These are phyloP conservation scores for Amiota mariae DNA, from an alignment of 2,888 invertebrate genomes.

Conservation along the genomic window DNA sequence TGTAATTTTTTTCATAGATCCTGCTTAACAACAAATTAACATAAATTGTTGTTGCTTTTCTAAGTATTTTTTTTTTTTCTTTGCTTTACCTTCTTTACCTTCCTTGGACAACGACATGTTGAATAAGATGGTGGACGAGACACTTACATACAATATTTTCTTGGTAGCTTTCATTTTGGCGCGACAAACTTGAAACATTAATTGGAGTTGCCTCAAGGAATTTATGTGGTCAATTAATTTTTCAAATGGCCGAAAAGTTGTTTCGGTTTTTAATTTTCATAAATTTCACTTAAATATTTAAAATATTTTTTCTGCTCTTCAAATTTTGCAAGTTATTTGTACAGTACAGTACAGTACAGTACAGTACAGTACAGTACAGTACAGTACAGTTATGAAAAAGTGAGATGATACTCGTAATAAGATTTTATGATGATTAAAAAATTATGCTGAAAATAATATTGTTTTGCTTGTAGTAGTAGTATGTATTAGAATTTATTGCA, in stretches of 20 bases:
- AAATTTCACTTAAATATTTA: slow-evolving; percentile 68
- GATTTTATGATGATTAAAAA: slow-evolving; percentile 68
- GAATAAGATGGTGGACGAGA: too few species aligned
- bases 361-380: too few species aligned
- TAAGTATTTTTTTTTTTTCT: not conserved
- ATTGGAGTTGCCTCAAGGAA: slow-evolving; percentile 48
- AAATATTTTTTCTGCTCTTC: slow-evolving; percentile 48
- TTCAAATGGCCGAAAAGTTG: slow-evolving; percentile 63
- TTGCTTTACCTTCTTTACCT: too few species aligned
- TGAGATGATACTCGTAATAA: slow-evolving; percentile 61
- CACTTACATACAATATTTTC: not conserved
- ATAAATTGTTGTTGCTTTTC: slow-evolving; percentile 52
- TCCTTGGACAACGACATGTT: too few species aligned
- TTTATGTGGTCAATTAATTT: slow-evolving; percentile 69
- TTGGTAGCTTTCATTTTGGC: not conserved
- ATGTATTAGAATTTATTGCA: slow-evolving; percentile 59
- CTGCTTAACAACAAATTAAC: slow-evolving; percentile 46
- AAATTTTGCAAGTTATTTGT: slow-evolving; percentile 53
- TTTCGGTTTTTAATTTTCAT: slow-evolving; percentile 71
- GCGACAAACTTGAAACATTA: slow-evolving; percentile 32
- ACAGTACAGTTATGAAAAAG: too few species aligned
- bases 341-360: too few species aligned
- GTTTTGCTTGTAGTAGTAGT: not conserved
- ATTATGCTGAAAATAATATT: slow-evolving; percentile 46
- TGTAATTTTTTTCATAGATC: slow-evolving; percentile 50